Evolutionary conservation across 2,113 vertebrate genomes (phyloP).

Genomic region (Lethenteron camtschaticum): DNA sequence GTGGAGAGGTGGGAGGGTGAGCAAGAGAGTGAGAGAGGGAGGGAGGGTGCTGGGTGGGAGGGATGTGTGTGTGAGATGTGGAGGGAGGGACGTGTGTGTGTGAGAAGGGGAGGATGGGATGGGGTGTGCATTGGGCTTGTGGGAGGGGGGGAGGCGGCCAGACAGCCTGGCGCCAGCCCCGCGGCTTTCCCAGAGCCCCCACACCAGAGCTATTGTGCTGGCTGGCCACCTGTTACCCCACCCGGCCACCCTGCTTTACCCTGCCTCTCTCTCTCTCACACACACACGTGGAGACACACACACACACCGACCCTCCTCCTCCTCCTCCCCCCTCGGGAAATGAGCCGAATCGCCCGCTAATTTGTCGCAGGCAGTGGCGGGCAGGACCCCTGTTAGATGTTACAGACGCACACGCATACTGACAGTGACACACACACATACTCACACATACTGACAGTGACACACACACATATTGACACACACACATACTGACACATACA

Average conservation of each 20-base stretch:
- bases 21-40: not conserved
- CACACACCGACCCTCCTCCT: not conserved
- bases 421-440: too few relatives aligned
- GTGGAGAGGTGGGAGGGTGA: not conserved
- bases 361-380: too few relatives aligned
- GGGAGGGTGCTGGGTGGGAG: not conserved
- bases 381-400: too few relatives aligned
- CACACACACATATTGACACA: too few relatives aligned
- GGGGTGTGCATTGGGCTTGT: not conserved
- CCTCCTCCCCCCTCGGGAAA: not conserved
- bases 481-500: too few relatives aligned
- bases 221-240: slow-evolving; percentile 3
- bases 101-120: not conserved
- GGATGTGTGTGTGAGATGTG: not conserved
- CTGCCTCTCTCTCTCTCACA: not conserved
- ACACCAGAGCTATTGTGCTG: not conserved
- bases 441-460: too few relatives aligned
- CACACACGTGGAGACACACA: not conserved
- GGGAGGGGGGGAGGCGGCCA: not conserved
- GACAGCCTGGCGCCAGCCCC: slow-evolving; percentile 5
- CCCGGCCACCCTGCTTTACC: not conserved
- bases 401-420: too few relatives aligned
- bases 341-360: not conserved
- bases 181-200: slow-evolving; percentile 6
- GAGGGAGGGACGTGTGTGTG: not conserved